Evolutionary conservation across 2,797 vertebrate species (phyloP), one percentile per base, ranked within the genome.

Genomic region (Arrhamphus sclerolepis): DNA sequence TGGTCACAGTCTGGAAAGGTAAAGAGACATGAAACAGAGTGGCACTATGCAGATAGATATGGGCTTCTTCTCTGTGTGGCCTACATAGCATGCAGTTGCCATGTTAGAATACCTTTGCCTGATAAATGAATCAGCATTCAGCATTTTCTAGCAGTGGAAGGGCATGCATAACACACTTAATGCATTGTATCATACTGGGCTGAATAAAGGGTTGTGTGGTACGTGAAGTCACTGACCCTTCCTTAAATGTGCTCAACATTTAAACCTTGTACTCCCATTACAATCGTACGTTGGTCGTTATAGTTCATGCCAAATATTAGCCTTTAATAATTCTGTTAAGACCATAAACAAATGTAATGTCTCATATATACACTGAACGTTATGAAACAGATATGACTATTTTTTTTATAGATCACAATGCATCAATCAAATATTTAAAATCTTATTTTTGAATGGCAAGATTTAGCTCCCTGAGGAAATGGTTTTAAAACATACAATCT

Each of bases 81-180:
- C 93, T 92, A 92, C 70, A 93, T 93, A 94, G 93, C 95, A 96
- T 96, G 94, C 94, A 39, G 48, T 88, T 92, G 94, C 93, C 93
- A 89, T 94, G 93, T 93, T 89, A 90, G 44, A 91, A 86, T 89
- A 93, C 91, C 92, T 92, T 92, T 72, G 63, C 66, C 67, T 63
- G 64, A 62, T 71, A 75, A 58, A 75, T 83, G 2, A 88, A 81
- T 77, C 75, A n/a, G n/a, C n/a, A 81, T 86, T 93, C 89, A 93
- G 89, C 93, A 91, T 92, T 91, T 89, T 92, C 92, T 94, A 93
- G 92, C 93, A 92, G 78, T 89, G 82, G 83, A 93, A 66, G 77
- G 65, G 78, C 95, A 96, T 96, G 95, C 95, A 96, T 93, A 94
- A 94, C 93, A 94, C 92, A 94, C 93, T 93, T 92, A 91, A 81